phyloP scores from a whole-genome alignment of 2,113 vertebrate genomes.

The Sitta europaea region DNA sequence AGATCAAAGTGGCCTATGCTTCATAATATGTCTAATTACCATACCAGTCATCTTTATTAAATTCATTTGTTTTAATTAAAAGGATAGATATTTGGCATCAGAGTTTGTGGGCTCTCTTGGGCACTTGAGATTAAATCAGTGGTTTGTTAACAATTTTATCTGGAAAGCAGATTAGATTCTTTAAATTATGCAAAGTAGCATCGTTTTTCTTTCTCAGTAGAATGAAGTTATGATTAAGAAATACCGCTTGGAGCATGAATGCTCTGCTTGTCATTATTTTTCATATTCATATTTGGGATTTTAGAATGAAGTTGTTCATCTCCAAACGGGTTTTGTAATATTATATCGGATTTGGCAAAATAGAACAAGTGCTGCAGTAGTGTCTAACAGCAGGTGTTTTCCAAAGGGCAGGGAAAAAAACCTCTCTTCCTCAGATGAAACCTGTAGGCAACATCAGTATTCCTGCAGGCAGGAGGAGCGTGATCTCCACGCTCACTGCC shows the following conservation, averaged over 20 bases:
- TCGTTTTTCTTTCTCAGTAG: neutral
- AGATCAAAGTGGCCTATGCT: neutral
- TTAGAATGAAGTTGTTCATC: neutral
- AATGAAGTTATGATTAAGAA: constrained; percentile 35
- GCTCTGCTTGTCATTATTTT: constrained; percentile 46
- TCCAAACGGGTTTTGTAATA: constrained; percentile 40
- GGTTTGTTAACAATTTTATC: constrained; percentile 29
- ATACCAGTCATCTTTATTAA: neutral
- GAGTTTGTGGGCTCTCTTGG: neutral
- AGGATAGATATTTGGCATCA: neutral
- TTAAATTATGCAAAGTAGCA: constrained; percentile 25
- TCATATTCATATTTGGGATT: constrained; percentile 4
- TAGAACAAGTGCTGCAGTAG: constrained; percentile 1
- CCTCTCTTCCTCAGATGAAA: neutral
- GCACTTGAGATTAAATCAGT: constrained; percentile 16
- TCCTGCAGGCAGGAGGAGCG: neutral
- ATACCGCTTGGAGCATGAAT: neutral
- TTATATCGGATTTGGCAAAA: constrained; percentile 2
- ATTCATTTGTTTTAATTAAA: constrained; percentile 3
- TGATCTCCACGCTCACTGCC: neutral
- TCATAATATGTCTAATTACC: neutral
- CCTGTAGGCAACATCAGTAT: neutral
- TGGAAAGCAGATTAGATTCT: constrained; percentile 4
- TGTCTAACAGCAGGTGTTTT: constrained; percentile 6
- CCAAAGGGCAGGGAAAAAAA: too few relatives aligned